Conservation (phyloP, 2,888 invertebrate species). For the Scotopteryx bipunctaria region DNA sequence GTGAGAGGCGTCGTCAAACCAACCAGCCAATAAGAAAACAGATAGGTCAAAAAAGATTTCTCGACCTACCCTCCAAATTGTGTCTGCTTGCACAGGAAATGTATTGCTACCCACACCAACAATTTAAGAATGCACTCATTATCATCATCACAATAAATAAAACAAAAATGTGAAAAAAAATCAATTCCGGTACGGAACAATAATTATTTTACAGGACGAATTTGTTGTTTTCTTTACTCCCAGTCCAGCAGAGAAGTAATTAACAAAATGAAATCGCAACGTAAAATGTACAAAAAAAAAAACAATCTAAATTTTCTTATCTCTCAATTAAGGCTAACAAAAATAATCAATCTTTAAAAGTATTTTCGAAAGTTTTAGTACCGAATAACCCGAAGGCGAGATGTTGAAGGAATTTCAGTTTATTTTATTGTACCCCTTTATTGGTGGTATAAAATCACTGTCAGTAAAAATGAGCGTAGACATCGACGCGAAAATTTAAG, state of each 20-base stretch:
- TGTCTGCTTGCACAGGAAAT: too few relatives aligned
- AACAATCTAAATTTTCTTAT: slow-evolving; percentile 2
- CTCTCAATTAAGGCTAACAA: slow-evolving; percentile 20
- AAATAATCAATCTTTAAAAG: slow-evolving; percentile 18
- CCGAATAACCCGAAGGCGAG: slow-evolving; percentile 3
- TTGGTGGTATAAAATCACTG: slow-evolving; percentile 10
- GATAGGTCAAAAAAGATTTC: too few relatives aligned
- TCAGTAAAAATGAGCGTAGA: not conserved
- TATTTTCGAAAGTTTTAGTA: slow-evolving; percentile 17
- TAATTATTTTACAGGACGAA: too few relatives aligned
- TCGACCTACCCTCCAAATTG: too few relatives aligned
- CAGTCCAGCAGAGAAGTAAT: not conserved
- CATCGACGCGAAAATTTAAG: not conserved
- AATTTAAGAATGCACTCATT: too few relatives aligned
- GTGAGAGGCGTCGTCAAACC: too few relatives aligned
- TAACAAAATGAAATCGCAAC: slow-evolving; percentile 3
- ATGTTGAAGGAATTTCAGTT: slow-evolving; percentile 7
- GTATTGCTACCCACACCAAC: too few relatives aligned
- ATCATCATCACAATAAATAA: too few relatives aligned
- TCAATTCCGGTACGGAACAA: too few relatives aligned
- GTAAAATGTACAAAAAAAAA: not conserved
- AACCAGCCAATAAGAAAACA: too few relatives aligned
- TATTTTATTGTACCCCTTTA: slow-evolving; percentile 3
- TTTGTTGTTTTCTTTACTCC: too few relatives aligned
- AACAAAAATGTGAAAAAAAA: too few relatives aligned